Evolutionary conservation across 2,113 vertebrate species (phyloP).

Genomic region (Myotis brandtii): DNA sequence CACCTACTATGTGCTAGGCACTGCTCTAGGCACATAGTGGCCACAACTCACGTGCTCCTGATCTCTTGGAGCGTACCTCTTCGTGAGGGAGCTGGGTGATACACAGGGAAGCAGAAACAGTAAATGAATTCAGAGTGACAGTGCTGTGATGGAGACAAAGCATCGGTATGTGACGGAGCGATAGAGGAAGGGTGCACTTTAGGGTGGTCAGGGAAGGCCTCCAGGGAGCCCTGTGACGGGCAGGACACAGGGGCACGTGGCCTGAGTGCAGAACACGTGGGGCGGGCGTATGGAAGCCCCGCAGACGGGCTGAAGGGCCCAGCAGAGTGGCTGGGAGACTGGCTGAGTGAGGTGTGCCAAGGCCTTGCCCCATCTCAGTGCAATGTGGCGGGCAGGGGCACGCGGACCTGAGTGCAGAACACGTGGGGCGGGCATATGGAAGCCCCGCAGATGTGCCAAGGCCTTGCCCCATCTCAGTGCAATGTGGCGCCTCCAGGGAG

Average conservation of each 20-base stretch:
- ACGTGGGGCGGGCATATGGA: no score
- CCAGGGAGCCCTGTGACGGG: background rate
- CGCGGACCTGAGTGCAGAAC: no score
- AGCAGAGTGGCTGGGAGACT: background rate
- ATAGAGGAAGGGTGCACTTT: background rate
- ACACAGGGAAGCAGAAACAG: background rate
- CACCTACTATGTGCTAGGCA: background rate
- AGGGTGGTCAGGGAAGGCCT: background rate
- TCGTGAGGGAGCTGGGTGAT: background rate
- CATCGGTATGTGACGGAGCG: background rate
- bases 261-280: background rate
- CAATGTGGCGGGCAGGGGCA: no score
- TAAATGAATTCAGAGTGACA: background rate
- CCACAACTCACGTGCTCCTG: fast-evolving
- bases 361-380: background rate
- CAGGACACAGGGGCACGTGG: no score
- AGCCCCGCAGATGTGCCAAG: no score
- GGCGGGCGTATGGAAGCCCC: no score
- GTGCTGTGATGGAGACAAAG: background rate
- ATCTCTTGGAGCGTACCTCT: background rate
- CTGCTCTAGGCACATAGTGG: background rate
- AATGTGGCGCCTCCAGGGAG: no score
- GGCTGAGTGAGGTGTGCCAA: fast-evolving
- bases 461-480: background rate
- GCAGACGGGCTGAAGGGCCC: background rate